Conservation (phyloP, 2,888 invertebrate species). For the Synanthedon myopaeformis region DNA sequence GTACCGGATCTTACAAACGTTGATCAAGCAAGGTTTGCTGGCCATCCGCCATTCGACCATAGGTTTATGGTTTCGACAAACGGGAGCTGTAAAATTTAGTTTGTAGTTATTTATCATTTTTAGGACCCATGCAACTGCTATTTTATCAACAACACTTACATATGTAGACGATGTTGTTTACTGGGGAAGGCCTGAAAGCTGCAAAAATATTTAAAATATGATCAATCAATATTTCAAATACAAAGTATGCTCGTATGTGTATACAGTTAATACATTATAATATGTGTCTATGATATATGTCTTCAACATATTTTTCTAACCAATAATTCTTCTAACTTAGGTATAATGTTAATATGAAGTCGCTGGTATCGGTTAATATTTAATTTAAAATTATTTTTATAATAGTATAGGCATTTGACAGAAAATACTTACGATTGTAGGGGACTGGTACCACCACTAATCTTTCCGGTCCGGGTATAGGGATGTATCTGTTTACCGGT, state of each 20-base stretch:
- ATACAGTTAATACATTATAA: no score
- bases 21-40: constrained; percentile 27
- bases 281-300: no score
- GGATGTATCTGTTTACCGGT: constrained; percentile 27
- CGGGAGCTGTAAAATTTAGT: constrained; percentile 23
- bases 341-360: no score
- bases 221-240: no score
- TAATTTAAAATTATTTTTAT: no score
- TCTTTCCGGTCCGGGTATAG: constrained; percentile 25
- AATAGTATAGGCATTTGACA: background rate
- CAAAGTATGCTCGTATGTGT: no score
- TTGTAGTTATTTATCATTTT: background rate
- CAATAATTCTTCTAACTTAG: no score
- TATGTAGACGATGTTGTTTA: constrained; percentile 38
- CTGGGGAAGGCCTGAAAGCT: constrained; percentile 32
- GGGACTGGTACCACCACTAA: constrained; percentile 37
- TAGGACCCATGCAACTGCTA: background rate
- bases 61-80: constrained; percentile 30
- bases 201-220: no score
- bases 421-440: constrained; percentile 18
- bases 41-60: constrained; percentile 31
- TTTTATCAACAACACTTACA: constrained; percentile 24
- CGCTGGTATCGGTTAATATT: no score
- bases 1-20: constrained; percentile 41
- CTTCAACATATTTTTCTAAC: no score